Base-by-base conservation (phyloP, 1,140 invertebrate species). In the Lordiphosa mommai region DNA sequence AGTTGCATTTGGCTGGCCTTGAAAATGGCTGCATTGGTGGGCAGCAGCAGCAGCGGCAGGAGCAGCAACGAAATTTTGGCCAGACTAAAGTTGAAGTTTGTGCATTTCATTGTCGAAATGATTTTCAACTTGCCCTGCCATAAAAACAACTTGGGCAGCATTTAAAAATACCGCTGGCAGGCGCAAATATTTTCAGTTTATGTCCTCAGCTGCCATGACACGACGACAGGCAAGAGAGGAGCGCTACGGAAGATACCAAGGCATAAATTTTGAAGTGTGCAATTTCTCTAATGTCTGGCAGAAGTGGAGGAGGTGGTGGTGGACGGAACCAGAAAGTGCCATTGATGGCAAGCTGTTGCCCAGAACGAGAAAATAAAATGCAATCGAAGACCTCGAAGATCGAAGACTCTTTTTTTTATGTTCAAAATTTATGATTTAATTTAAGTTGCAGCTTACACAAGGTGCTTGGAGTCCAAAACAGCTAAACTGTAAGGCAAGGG, bases 1-100 rank as follows among this genome's bases (percentile, higher is more conserved):
- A 74, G 53, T 71, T 59, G 60, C 74, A 74, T 63, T 80, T 74
- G 43, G 40, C 66, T 80, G 71, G 65, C 74, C 74, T 80, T 80
- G 74, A 70, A 59, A 72, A 67, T 61, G 38, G 27, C 58, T 63
- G 17, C 20, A 13, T 6, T 32, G 34, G 30, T 32, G 16, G 27
- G 23, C 49, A 52, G 34, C 41, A 27, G 20, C 29, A 9, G 17
- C 30, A 13, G 32, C 30, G 29, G 27, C 32, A 55, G 49, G 23
- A 56, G 40, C 27, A 36, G 50, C 49, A 69, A 33, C 46, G 37
- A 56, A 34, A 63, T 43, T 43, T 41, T 43, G 40, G 40, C 17
- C 9, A 10, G 17, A 27, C 10, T n/a, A 29, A 43, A 12, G 23
- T 27, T 43, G 12, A 43, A 23, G 23, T 43, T 43, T 43, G 40